Base-by-base conservation (phyloP, 2,888 invertebrate genomes). In the Synergus gifuensis region DNA sequence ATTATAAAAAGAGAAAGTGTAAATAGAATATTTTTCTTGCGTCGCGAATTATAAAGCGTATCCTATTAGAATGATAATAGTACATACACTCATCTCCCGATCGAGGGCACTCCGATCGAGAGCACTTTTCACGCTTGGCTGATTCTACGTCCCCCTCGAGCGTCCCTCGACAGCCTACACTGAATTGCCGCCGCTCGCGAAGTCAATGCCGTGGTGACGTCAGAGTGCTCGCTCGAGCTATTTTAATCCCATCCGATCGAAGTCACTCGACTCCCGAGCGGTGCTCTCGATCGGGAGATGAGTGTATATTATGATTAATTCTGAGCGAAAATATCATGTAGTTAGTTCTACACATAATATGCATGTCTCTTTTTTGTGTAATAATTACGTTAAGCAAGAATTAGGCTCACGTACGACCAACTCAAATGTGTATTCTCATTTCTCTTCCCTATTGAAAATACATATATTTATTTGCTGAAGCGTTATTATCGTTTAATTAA, bases 331-430 rank as follows among this genome's bases (percentile, higher is more conserved):
- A 12, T 69, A 69, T n/a, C n/a, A 16, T 49, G 69, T 22, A 69
- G 22, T 16, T 12, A 22, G 3, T 28, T 69, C 36, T 28, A 28
- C 28, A 28, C 36, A 14, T 69, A 16, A 28, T 69, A 49, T 69
- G n/a, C 28, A 69, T 69, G 69, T 54, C 28, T 69, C 36, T 46
- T 69, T 36, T 69, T 28, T 49, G 28, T 49, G 69, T 69, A 69
- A 28, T 49, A 36, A 69, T 54, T 69, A 54, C 14, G 46, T 69
- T 69, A 46, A 7, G 28, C 28, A 28, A 16, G 46, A 46, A 49
- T 14, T 69, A n/a, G 14, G 44, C 14, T 14, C 22, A 49, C 14
- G 42, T 8, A 49, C 3, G 28, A 69, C n/a, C 69, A 69, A 49
- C 28, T 28, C 69, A 54, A 28, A 69, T 16, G n/a, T 49, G 49